phyloP scores from a whole-genome alignment of 2,797 vertebrate genomes.

The Megalops cyprinoides region DNA sequence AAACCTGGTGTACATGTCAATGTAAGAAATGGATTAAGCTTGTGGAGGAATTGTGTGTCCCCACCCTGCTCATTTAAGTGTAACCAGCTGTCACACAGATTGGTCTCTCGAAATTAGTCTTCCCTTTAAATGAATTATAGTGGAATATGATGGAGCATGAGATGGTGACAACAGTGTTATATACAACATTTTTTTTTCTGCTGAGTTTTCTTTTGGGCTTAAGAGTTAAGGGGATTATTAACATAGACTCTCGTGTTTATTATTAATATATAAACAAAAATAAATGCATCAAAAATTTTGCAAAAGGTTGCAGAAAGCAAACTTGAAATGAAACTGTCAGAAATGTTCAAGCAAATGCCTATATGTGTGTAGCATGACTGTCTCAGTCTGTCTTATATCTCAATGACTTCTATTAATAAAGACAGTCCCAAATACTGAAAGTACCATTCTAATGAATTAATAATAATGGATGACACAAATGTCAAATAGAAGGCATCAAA shows the following conservation, averaged over 20 bases:
- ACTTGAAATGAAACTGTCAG: neutral
- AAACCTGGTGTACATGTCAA: neutral
- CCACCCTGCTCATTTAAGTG: no score
- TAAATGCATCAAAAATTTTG: no score
- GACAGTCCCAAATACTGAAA: neutral
- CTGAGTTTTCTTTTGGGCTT: no score
- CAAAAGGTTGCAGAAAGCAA: neutral
- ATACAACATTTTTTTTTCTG: no score
- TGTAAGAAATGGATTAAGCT: neutral
- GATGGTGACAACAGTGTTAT: no score
- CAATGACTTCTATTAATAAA: neutral
- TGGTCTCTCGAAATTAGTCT: no score
- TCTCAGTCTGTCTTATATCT: neutral
- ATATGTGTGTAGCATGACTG: neutral
- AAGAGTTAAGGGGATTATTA: no score
- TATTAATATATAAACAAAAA: no score
- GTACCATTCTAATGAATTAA: constrained; percentile 52
- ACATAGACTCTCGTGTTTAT: no score
- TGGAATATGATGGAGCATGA: no score
- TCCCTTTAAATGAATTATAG: no score
- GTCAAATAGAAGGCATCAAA: constrained; percentile 59
- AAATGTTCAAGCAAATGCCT: neutral
- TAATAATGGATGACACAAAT: constrained; percentile 62
- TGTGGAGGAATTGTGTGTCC: neutral
- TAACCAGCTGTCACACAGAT: no score